A percentile compares a stretch with the other conserved stretches of the same genome.
phyloP scores from a whole-genome alignment of 1,140 invertebrate species.

The Drosophila nasuta region DNA sequence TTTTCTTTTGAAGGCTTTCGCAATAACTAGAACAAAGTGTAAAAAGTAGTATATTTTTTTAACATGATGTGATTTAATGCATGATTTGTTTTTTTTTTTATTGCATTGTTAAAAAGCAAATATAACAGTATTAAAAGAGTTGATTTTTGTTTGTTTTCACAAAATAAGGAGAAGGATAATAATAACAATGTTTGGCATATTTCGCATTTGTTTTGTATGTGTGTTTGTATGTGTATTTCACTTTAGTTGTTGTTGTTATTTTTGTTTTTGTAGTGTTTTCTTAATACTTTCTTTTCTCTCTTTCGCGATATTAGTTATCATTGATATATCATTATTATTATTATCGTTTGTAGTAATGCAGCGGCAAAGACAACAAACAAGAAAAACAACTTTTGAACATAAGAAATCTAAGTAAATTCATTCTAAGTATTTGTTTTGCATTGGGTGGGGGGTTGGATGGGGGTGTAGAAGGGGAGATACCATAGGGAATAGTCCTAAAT shows the following conservation, averaged over 20 bases:
- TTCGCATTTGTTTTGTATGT: slow-evolving; percentile 12
- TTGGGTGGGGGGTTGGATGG: not conserved
- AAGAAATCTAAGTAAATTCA: slow-evolving; percentile 55
- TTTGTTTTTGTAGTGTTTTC: slow-evolving; percentile 27
- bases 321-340: slow-evolving; percentile 18
- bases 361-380: slow-evolving; percentile 39
- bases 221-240: slow-evolving; percentile 25
- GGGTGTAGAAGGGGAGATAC: not conserved
- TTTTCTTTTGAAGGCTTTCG: slow-evolving; percentile 64
- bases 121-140: slow-evolving; percentile 21
- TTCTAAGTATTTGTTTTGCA: slow-evolving; percentile 30
- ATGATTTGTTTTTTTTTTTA: not conserved
- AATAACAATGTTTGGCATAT: slow-evolving; percentile 35
- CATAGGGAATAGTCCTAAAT: not conserved
- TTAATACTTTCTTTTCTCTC: slow-evolving; percentile 41
- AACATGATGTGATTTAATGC: slow-evolving; percentile 1
- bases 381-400: slow-evolving; percentile 31
- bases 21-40: slow-evolving; percentile 69
- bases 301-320: slow-evolving; percentile 10
- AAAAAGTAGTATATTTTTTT: slow-evolving; percentile 22
- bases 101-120: not conserved
- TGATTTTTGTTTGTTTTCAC: slow-evolving; percentile 34
- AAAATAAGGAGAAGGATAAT: slow-evolving; percentile 25
- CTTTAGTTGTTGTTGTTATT: slow-evolving; percentile 33
- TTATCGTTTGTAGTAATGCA: slow-evolving; percentile 20